Base-by-base conservation (phyloP, 2,797 vertebrate species). In the Nannoperca australis region DNA sequence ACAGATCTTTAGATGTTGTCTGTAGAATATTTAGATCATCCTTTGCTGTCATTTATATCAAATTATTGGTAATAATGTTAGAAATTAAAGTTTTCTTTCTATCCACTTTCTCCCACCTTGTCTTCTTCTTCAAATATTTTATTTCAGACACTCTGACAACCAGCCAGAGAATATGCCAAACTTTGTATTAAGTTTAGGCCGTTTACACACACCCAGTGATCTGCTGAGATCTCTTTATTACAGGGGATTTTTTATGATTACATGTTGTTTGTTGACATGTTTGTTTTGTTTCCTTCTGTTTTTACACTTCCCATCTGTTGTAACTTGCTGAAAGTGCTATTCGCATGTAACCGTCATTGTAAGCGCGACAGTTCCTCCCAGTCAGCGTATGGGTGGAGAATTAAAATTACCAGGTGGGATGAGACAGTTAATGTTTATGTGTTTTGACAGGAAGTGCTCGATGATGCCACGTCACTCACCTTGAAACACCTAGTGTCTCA, bases 391-490 rank as follows among this genome's bases (percentile, higher is more conserved):
- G 36, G 49, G 34, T 70, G 55, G 32, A 77, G 17, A 54, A 40
- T 62, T 44, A 61, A 62, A 82, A 62, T 67, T 59, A 49, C 12
- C 1, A 70, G 54, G 63, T 78, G 24, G 51, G 47, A 64, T 51
- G 66, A 82, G 53, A 66, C 66, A 50, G 9, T 49, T 38, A 40
- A 44, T 84, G 54, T 71, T 61, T 44, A 10, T 67, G 47, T 75
- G 45, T 71, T 69, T 50, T 0, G 7, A 53, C 36, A 79, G 36
- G 34, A 78, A 45, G 36, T 12, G 24, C 24, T 63, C 22, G 15
- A 18, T 64, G 65, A 50, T 79, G 45, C 65, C 5, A 34, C 12
- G 60, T 86, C 79, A 72, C 45, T 85, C 65, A 76, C 60, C 53
- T 79, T 45, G 11, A 79, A 51, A 72, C 56, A 67, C 70, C 14